Conservation (phyloP, 2,113 vertebrate species). For the Crocuta crocuta region DNA sequence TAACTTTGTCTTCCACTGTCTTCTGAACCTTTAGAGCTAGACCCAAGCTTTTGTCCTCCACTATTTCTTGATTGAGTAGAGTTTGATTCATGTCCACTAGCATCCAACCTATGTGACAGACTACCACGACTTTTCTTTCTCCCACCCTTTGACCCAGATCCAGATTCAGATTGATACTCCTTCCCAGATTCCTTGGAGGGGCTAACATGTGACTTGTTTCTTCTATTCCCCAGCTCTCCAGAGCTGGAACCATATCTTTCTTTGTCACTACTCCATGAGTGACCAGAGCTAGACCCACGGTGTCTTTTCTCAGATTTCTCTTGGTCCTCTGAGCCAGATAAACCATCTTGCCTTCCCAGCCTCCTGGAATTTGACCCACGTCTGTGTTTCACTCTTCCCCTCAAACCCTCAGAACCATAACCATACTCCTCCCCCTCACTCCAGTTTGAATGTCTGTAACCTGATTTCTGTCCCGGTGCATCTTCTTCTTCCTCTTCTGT, state of each 20-base stretch:
- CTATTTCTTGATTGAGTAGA: slow-evolving; percentile 31
- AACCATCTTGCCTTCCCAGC: neutral
- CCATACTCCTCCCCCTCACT: slow-evolving; percentile 61
- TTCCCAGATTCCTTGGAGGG: slow-evolving; percentile 47
- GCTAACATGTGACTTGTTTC: slow-evolving; percentile 24
- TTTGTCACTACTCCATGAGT: slow-evolving; percentile 54
- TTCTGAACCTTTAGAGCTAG: neutral
- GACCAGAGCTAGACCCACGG: slow-evolving; percentile 27
- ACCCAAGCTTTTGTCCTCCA: neutral
- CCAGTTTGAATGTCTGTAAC: slow-evolving; percentile 60
- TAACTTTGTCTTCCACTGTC: neutral
- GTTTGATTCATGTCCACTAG: slow-evolving; percentile 3
- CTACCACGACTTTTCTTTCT: neutral
- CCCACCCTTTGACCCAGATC: slow-evolving; percentile 26
- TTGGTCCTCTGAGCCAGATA: slow-evolving; percentile 18
- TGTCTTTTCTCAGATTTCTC: neutral
- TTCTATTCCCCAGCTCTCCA: slow-evolving; percentile 6
- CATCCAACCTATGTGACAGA: neutral
- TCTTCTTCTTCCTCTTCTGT: slow-evolving; percentile 71
- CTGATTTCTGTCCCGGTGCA: slow-evolving; percentile 44
- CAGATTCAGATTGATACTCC: slow-evolving; percentile 48
- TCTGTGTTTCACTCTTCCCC: neutral
- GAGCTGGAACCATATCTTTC: slow-evolving; percentile 48
- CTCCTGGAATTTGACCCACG: slow-evolving; percentile 28
- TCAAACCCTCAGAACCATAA: neutral